Base-by-base conservation (phyloP, 2,113 vertebrate genomes). In the Lucifuga dentata region DNA sequence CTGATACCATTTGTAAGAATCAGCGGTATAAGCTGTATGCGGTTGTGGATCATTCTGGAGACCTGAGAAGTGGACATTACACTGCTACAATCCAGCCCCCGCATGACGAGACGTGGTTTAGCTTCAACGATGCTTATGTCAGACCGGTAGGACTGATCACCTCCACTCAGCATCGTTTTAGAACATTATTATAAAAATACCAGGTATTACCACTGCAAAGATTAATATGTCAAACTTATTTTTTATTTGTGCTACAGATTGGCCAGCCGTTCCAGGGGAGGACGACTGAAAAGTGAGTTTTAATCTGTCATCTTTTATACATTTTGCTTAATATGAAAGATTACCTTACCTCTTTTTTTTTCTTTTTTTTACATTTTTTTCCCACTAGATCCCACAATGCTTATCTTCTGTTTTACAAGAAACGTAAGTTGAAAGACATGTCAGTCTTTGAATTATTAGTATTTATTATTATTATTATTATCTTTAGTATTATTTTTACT, bases 21-120 rank as follows among this genome's bases (percentile, higher is more conserved):
- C 45, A 68, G 46, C 36, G 2, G 1, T 93, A 92, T 85, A 69
- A 89, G 17, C 86, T 93, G 17, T 92, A 88, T 51, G 91, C 87
- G 0, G 5, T 81, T 15, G 85, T 91, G 55, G 62, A 92, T 0
- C 92, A 93, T 24, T 19, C 0, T 0, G 92, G 92, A 16, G 45
- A 20, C 63, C 61, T 85, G 2, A 80, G 0, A 59, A 4, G 46
- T 44, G 91, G 91, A 67, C 23, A 92, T 57, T 92, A 92, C 62
- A 21, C 21, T 0, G 68, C 88, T 23, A 29, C 2, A 19, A 88
- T 93, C 59, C 85, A 61, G 59, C 66, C 84, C 11, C 55, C 66
- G 71, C 68, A 90, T 0, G 59, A 80, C 33, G 7, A 13, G 9
- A 19, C 5, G 7, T 93, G 91, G 89, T 75, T 86, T 16, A 1